A percentile compares a stretch with the other conserved stretches of the same genome.
phyloP scores from a whole-genome alignment of 2,888 invertebrate species.

The Serrognathus titanus region DNA sequence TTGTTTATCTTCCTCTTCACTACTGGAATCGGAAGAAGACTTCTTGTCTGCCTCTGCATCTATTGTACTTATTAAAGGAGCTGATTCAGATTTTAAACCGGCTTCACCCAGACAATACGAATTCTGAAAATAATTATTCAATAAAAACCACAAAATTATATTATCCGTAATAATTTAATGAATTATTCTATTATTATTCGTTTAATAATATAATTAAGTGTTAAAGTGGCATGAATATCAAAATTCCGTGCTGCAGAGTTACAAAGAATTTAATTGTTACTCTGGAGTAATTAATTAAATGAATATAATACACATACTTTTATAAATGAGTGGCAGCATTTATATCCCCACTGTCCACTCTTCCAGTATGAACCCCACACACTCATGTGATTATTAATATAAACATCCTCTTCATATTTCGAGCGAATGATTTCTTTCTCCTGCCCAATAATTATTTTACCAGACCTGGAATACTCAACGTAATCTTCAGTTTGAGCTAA shows the following conservation, averaged over 20 bases:
- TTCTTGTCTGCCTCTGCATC: constrained; percentile 23
- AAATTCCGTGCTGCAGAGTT: constrained; percentile 24
- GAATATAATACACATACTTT: constrained; percentile 52
- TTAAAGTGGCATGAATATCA: constrained; percentile 28
- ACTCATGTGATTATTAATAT: constrained; percentile 87
- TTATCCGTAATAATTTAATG: too few species aligned
- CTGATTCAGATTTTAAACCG: constrained; percentile 40
- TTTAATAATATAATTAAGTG: neutral
- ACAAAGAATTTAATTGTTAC: neutral
- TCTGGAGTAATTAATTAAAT: neutral
- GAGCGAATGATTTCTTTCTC: constrained; percentile 83
- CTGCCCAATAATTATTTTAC: constrained; percentile 80
- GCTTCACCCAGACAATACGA: constrained; percentile 84
- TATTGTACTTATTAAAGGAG: constrained; percentile 2
- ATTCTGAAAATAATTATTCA: constrained; percentile 54
- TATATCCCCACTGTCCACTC: constrained; percentile 91
- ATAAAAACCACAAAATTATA: too few species aligned
- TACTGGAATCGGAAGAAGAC: constrained; percentile 21
- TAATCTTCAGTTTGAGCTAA: constrained; percentile 95
- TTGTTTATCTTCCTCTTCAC: constrained; percentile 39
- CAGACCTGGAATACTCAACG: constrained; percentile 91
- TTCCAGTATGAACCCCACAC: constrained; percentile 98
- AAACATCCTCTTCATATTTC: constrained; percentile 91
- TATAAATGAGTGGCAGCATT: constrained; percentile 90
- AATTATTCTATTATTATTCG: too few species aligned